A percentile compares a stretch with the other conserved stretches of the same genome.
phyloP scores from a whole-genome alignment of 2,113 vertebrate species.

The Deroptyus accipitrinus region DNA sequence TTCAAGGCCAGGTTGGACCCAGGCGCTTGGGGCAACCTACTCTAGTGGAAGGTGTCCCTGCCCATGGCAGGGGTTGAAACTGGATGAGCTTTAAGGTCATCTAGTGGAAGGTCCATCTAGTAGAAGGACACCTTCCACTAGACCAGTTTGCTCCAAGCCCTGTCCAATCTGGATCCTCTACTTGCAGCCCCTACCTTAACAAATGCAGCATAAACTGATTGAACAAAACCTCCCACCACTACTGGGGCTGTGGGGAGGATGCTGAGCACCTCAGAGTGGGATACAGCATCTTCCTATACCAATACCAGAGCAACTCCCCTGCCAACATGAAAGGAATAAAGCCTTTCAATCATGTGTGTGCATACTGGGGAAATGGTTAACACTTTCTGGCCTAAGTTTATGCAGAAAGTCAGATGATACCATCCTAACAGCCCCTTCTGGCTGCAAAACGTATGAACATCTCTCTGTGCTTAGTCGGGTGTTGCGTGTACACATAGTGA shows the following conservation, averaged over 20 bases:
- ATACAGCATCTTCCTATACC: neutral
- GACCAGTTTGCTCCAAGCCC: neutral
- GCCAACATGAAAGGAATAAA: rapidly evolving
- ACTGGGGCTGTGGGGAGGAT: rapidly evolving
- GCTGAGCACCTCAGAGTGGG: neutral
- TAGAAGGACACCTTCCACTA: neutral
- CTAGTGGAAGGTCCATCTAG: neutral
- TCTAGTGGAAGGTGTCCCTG: neutral
- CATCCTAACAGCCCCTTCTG: neutral
- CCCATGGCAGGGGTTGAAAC: rapidly evolving
- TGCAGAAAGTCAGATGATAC: neutral
- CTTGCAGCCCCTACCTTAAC: neutral
- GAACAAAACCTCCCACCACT: neutral
- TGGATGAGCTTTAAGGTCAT: neutral
- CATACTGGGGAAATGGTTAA: neutral
- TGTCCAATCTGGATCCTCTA: neutral
- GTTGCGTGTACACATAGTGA: neutral
- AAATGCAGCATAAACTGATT: neutral
- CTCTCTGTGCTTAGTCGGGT: slow-evolving; percentile 1
- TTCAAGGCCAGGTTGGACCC: too few relatives aligned
- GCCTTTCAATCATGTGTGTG: neutral
- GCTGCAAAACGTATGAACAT: neutral
- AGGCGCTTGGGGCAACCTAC: too few relatives aligned
- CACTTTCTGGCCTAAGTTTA: neutral
- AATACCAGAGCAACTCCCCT: neutral